Percentiles rank a stretch among this genome's conserved stretches.
Conservation (phyloP, 1,140 invertebrate genomes). For the Physella acuta region DNA sequence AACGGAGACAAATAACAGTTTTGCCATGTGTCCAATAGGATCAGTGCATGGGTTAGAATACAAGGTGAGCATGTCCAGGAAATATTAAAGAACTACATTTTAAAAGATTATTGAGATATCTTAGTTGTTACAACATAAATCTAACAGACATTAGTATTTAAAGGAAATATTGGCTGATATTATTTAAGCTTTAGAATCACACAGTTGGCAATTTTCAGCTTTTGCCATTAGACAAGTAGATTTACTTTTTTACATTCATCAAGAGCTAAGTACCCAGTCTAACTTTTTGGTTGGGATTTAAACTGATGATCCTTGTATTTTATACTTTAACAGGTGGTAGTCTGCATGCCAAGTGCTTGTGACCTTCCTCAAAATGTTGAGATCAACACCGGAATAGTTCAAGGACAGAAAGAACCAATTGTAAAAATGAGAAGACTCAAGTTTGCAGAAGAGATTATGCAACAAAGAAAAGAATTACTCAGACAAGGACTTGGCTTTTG, state of each 20-base stretch:
- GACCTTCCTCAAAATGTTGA: not conserved
- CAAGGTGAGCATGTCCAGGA: conserved; percentile 6
- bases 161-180: too few species aligned
- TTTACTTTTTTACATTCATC: too few species aligned
- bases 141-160: too few species aligned
- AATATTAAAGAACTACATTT: too few species aligned
- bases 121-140: too few species aligned
- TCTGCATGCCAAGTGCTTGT: conserved; percentile 9
- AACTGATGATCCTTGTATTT: too few species aligned
- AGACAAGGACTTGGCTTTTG: not conserved
- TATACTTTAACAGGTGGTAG: not conserved
- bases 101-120: too few species aligned
- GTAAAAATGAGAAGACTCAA: not conserved
- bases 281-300: too few species aligned
- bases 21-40: conserved; percentile 8
- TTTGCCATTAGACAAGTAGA: too few species aligned
- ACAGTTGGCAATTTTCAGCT: too few species aligned
- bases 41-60: conserved; percentile 9
- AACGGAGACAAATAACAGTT: not conserved
- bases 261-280: too few species aligned
- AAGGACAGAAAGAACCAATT: not conserved
- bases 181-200: too few species aligned
- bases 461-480: not conserved
- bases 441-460: not conserved
- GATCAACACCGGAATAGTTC: not conserved